Evolutionary conservation across 2,888 invertebrate genomes (phyloP).

Genomic region (Mimachlamys varia): DNA sequence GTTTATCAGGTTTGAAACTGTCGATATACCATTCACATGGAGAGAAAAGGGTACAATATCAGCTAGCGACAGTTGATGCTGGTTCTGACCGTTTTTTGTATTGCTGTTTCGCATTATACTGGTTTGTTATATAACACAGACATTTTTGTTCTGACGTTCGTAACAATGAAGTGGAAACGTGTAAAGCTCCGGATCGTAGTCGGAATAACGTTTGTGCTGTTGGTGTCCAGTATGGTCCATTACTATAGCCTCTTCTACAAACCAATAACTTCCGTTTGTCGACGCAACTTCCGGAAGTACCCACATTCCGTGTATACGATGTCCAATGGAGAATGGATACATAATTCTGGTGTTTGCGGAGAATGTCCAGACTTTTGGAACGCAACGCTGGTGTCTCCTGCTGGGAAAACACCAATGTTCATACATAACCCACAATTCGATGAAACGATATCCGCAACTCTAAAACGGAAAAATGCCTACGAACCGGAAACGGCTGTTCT

Average conservation of each 20-base stretch:
- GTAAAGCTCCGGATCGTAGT: neutral
- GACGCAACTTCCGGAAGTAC: neutral
- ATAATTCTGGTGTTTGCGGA: neutral
- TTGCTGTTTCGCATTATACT: too few species aligned
- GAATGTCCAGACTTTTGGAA: conserved; percentile 18
- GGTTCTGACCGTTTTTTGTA: neutral
- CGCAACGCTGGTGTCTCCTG: neutral
- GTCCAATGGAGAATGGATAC: neutral
- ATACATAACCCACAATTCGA: neutral
- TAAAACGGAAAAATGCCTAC: neutral
- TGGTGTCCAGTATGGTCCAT: neutral
- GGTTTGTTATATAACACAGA: too few species aligned
- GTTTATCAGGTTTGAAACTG: too few species aligned
- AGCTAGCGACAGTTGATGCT: neutral
- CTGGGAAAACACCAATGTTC: neutral
- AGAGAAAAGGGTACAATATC: too few species aligned
- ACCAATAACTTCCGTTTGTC: neutral
- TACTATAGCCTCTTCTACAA: neutral
- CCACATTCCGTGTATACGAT: neutral
- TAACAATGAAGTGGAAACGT: neutral
- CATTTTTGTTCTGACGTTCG: neutral
- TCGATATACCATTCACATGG: too few species aligned
- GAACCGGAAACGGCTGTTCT: neutral
- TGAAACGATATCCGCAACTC: neutral
- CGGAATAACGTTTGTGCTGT: neutral